Evolutionary conservation across 2,888 invertebrate genomes (phyloP), one percentile per base, ranked within the genome.

Genomic region (Scrobipalpa atriplicella): DNA sequence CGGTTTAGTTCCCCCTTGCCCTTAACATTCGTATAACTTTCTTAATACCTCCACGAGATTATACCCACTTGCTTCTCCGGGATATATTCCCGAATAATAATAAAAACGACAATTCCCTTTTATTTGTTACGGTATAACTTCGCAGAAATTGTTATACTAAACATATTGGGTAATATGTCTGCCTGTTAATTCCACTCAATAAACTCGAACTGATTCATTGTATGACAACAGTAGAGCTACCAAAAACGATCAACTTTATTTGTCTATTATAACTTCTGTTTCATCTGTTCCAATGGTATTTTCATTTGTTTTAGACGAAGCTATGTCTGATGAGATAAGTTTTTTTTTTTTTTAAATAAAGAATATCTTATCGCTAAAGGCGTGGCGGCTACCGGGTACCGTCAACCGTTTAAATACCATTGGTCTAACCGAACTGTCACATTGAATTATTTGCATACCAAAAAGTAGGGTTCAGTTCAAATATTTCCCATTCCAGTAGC

Each of bases 161-260:
- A 76, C 77, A 79, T 82, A 80, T 76, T 66, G 64, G 70, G 78
- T 82, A 80, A 83, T 87, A 86, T 82, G 79, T 82, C 77, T 79
- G 80, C 86, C 83, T 87, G 85, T 90, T 91, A 90, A 89, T 90
- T 90, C 88, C 82, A 83, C 87, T 83, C 89, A 81, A 90, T 91
- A 90, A 89, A 90, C 70, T 84, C 78, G 75, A 83, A 84, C 77
- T 77, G 64, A 66, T 64, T 47, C 38, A 18, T 43, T 73, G 71
- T 75, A 75, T 75, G 67, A 72, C 72, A 72, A 73, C 70, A 71
- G 70, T 72, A 71, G 69, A 65, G 56, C 62, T 38, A 54, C 62
- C 47, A 19, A 39, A 67, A 68, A 64, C 66, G 67, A 69, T 73
- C 68, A 69, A 69, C 66, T 71, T 74, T 71, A 71, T 70, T 70